Evolutionary conservation across 2,113 vertebrate genomes (phyloP), one percentile per base, ranked within the genome.

Genomic region (Rhinopithecus roxellana): DNA sequence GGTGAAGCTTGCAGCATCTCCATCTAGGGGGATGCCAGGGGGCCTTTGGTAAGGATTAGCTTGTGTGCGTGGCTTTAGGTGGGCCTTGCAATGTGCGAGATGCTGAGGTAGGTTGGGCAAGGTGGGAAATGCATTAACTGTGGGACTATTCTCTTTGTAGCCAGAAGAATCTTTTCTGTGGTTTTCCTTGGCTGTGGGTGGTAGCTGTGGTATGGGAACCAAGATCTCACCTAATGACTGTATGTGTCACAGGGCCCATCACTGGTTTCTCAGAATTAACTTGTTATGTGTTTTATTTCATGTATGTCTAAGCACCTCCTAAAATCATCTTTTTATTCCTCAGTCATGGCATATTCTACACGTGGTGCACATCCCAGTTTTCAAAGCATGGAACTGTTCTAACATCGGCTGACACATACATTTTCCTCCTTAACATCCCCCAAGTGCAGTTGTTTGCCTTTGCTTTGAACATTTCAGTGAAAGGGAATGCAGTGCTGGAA

Each of bases 391-490:
- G 14, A 17, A 52, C 30, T 70, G 17, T n/a, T 43, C 40, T 38
- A 38, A 50, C 2, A 20, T 0, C 1, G 0, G 23, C 48, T 14
- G 78, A n/a, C 11, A 6, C 1, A 8, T 6, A 18, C 0, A 32
- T 27, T 59, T 77, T 75, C 22, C 27, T 95, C 16, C 35, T 67
- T 12, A 32, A 3, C 13, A 23, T n/a, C 4, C 25, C 16, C n/a
- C 17, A 6, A 13, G 7, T 11, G 18, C 2, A 30, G 48, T 4
- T 45, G 22, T 38, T 52, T 70, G 40, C 59, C 18, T 80, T 61
- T 16, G 55, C 23, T 14, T 43, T 11, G 14, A 64, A 12, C 9
- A 48, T 17, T 40, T 32, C n/a, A 45, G 27, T 30, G 52, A n/a
- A 22, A 55, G 69, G 17, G 14, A 70, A 55, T 8, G 16, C 16